These are phyloP conservation scores for Thomomys bottae DNA, from an alignment of 2,113 vertebrate species.

Conservation along the genomic window DNA sequence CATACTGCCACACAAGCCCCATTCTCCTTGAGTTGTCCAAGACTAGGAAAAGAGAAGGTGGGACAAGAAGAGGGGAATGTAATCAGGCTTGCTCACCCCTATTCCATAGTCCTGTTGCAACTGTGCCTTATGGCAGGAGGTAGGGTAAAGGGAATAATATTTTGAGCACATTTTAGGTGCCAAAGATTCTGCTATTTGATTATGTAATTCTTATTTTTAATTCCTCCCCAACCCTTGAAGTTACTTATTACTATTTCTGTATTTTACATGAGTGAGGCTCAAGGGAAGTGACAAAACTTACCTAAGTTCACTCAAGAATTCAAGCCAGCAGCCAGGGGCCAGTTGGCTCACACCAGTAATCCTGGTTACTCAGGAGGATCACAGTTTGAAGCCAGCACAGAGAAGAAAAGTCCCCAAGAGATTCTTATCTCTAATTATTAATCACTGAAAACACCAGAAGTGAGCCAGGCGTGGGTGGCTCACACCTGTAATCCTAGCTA, in stretches of 20 bases:
- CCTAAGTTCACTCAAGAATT: not conserved
- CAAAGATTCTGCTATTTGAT: slow-evolving; percentile 8
- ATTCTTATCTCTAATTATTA: too few relatives aligned
- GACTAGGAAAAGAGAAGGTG: not conserved
- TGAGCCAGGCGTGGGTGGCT: too few relatives aligned
- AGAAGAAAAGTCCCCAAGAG: too few relatives aligned
- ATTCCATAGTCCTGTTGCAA: not conserved
- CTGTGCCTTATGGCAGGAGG: not conserved
- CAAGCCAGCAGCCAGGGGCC: not conserved
- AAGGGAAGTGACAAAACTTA: slow-evolving; percentile 7
- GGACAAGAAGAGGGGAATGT: not conserved
- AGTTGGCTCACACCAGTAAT: too few relatives aligned
- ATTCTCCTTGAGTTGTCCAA: not conserved
- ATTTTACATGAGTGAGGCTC: not conserved
- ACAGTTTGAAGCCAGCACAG: too few relatives aligned
- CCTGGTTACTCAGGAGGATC: too few relatives aligned
- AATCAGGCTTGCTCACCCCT: not conserved
- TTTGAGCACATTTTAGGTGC: not conserved
- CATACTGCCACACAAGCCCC: not conserved
- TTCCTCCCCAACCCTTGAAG: not conserved
- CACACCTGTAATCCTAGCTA: too few relatives aligned
- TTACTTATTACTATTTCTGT: not conserved
- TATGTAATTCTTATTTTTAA: not conserved
- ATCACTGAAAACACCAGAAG: too few relatives aligned
- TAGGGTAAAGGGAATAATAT: not conserved